Percentiles rank a stretch among this genome's conserved stretches.
Evolutionary conservation across 2,888 invertebrate genomes (phyloP).

Genomic region (Phragmatobia fuliginosa): DNA sequence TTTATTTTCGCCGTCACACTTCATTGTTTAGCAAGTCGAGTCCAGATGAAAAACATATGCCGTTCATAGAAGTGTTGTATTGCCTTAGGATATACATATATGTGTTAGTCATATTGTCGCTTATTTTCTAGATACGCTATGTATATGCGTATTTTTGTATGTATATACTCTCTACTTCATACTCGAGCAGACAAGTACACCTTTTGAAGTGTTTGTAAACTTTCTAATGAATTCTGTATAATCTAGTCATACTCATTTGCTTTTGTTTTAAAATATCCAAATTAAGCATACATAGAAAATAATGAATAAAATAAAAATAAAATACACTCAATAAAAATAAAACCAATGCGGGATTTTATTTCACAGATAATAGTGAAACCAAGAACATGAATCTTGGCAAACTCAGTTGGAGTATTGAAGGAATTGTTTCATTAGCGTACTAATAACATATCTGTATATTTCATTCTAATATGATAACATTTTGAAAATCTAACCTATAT

Average conservation of each 20-base stretch:
- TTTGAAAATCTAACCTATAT: no score
- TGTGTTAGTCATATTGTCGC: background rate
- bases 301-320: background rate
- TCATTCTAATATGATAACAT: background rate
- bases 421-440: no score
- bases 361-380: background rate
- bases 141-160: background rate
- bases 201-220: background rate
- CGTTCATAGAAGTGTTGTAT: background rate
- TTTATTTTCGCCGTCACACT: no score
- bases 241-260: background rate
- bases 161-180: background rate
- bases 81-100: background rate
- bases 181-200: background rate
- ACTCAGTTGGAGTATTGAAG: background rate
- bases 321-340: background rate
- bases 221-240: background rate
- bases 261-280: background rate
- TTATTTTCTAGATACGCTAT: background rate
- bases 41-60: background rate
- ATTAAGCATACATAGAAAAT: background rate
- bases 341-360: background rate
- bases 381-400: background rate
- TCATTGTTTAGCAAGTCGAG: background rate
- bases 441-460: background rate